Base-by-base conservation (phyloP, 2,888 invertebrate species). In the Chrysomela aeneicollis region DNA sequence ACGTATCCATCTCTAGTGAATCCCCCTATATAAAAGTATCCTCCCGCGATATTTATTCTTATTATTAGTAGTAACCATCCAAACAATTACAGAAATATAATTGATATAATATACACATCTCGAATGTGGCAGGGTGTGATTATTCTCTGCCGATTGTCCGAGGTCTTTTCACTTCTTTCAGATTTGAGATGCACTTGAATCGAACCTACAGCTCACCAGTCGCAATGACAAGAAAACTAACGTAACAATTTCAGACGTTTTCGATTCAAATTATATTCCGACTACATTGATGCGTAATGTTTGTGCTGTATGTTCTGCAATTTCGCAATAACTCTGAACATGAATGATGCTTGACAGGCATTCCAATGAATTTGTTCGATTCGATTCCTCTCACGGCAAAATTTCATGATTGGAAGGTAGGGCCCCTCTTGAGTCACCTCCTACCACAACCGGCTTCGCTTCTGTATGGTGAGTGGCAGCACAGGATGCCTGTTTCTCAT, bases 1-100 rank as follows among this genome's bases (percentile, higher is more conserved):
- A 46, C 42, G 51, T 58, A 66, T 59, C 59, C 59, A 59, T 66
- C 59, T 62, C 61, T 62, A 62, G 51, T 64, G 60, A 52, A 58
- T 54, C 61, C 61, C 52, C 57, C 52, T 64, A 57, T 64, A 64
- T 61, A 55, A 61, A 35, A 42, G 55, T 60, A 64, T 64, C 50
- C 51, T 61, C 64, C 52, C 57, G 46, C 42, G 52, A 60, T 61
- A 61, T 59, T 64, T 59, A 64, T 64, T 64, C 35, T 32, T 53
- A 17, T 57, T 26, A 32, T 46, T 46, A 57, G 21, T 30, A 47
- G 42, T 57, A 46, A 26, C 47, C 55, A 55, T 55, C 22, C 46
- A 57, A 30, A 22, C 17, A 21, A 15, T 15, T 12, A 57, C 46
- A 46, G 42, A 42, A 42, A 42, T 42, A 42, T 42, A 42, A 42